Conservation (phyloP, 2,797 vertebrate genomes). For the Dromococcyx pavoninus region DNA sequence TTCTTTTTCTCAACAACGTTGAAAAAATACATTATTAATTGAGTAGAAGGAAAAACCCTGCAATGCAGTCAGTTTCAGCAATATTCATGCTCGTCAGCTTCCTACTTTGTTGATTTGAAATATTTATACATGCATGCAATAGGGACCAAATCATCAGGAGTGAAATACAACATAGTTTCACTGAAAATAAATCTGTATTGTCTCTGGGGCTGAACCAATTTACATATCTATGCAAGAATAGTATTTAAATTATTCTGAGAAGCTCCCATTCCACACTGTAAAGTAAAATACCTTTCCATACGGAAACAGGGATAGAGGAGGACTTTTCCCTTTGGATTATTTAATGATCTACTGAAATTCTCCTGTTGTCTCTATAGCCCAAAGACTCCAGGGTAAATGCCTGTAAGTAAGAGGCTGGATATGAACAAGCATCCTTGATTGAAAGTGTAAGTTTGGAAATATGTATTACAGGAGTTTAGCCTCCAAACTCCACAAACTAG, state of each 20-base stretch:
- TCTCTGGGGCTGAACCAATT: neutral
- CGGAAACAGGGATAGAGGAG: neutral
- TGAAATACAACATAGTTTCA: neutral
- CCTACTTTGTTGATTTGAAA: conserved; percentile 2
- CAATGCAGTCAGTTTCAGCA: conserved; percentile 45
- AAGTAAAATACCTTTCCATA: neutral
- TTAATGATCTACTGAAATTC: neutral
- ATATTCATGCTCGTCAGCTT: conserved; percentile 14
- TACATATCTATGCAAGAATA: neutral
- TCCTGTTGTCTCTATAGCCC: neutral
- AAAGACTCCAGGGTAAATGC: neutral
- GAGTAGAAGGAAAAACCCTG: conserved; percentile 16
- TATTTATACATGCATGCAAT: neutral
- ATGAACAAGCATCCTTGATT: neutral
- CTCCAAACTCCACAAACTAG: neutral
- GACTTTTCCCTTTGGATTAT: neutral
- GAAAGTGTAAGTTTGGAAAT: neutral
- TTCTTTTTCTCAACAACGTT: conserved; percentile 50
- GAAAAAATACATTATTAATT: conserved; percentile 63
- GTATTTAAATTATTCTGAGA: neutral
- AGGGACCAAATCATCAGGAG: neutral
- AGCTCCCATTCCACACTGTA: neutral
- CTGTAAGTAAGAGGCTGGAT: neutral
- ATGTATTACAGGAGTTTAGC: neutral
- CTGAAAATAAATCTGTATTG: neutral